Percentiles rank a stretch among this genome's conserved stretches.
Evolutionary conservation across 2,797 vertebrate genomes (phyloP).

Genomic region (Anguilla marmorata): DNA sequence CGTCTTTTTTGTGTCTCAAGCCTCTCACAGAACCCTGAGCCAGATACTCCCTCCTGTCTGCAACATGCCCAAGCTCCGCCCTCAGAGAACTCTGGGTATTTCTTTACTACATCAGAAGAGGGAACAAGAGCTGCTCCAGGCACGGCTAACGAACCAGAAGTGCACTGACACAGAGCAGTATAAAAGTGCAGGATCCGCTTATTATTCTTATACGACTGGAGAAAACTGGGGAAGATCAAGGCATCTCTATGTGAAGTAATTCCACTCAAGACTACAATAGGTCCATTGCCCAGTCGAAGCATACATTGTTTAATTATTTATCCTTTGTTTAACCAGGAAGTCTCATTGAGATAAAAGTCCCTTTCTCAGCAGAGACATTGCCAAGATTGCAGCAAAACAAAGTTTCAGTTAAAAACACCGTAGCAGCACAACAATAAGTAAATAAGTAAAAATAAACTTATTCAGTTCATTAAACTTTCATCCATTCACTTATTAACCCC

Average conservation of each 20-base stretch:
- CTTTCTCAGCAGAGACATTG: too few species aligned
- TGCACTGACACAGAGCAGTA: not conserved
- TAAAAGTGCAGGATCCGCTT: conserved; percentile 14
- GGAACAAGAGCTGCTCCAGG: too few species aligned
- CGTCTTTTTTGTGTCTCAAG: conserved; percentile 24
- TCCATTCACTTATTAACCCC: not conserved
- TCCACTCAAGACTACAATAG: not conserved
- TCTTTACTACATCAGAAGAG: not conserved
- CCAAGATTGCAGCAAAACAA: too few species aligned
- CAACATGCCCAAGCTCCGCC: too few species aligned
- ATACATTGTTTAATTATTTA: not conserved
- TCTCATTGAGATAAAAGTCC: too few species aligned
- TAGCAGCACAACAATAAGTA: not conserved
- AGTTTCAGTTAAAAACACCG: not conserved
- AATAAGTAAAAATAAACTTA: not conserved
- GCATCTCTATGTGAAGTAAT: not conserved
- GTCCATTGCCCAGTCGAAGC: not conserved
- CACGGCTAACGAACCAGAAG: not conserved
- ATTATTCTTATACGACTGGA: conserved; percentile 14
- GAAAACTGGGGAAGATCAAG: not conserved
- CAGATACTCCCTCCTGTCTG: not conserved
- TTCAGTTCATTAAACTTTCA: not conserved
- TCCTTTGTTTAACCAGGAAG: too few species aligned
- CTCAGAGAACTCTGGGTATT: conserved; percentile 8
- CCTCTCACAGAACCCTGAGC: not conserved